These are phyloP conservation scores for Lichenostomus cassidix DNA, from an alignment of 2,113 vertebrate genomes.

Conservation along the genomic window DNA sequence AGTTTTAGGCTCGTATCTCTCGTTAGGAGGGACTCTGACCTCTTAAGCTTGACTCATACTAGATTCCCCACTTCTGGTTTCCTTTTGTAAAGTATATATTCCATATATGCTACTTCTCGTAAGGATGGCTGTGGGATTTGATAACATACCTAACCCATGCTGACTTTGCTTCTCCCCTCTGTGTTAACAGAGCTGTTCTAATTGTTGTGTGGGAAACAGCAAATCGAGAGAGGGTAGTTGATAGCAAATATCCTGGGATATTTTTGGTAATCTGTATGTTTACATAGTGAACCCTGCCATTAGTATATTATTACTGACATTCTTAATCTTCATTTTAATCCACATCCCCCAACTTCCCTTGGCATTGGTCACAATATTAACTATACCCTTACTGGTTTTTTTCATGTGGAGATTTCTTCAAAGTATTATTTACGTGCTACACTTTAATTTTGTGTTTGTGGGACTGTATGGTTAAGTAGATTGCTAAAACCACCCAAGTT, in stretches of 20 bases:
- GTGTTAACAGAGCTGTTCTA: background rate
- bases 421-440: background rate
- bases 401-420: background rate
- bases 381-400: background rate
- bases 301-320: background rate
- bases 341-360: background rate
- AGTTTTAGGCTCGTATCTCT: background rate
- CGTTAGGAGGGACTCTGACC: background rate
- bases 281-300: background rate
- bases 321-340: background rate
- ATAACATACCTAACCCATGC: background rate
- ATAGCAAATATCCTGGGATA: background rate
- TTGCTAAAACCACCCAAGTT: background rate
- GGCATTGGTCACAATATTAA: background rate
- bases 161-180: background rate
- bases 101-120: background rate
- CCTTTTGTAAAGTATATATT: background rate
- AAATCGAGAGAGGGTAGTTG: background rate
- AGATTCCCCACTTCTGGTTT: background rate
- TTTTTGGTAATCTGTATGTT: background rate
- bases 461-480: background rate
- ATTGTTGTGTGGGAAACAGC: background rate
- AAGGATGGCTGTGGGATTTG: background rate
- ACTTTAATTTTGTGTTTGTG: background rate
- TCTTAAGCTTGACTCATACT: background rate